Evolutionary conservation across 2,113 vertebrate genomes (phyloP).

Genomic region (Lepisosteus osseus): DNA sequence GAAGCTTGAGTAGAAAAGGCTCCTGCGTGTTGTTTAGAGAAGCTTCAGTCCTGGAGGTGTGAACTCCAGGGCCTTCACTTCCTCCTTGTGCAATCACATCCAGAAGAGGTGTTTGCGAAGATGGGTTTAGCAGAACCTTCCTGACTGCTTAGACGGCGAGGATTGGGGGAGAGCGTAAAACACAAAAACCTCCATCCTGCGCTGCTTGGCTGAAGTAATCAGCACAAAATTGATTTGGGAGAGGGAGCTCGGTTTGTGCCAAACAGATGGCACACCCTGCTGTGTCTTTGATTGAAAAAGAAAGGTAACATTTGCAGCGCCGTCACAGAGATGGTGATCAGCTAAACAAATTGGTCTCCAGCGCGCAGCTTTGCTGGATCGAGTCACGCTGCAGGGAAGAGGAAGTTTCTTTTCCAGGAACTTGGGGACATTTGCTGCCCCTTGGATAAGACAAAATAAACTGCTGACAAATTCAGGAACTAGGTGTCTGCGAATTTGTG

Average conservation of each 20-base stretch:
- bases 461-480: slow-evolving; percentile 45
- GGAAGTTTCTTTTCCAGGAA: slow-evolving; percentile 74
- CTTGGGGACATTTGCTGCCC: slow-evolving; percentile 64
- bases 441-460: slow-evolving; percentile 41
- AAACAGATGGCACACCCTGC: slow-evolving; percentile 93
- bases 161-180: background rate
- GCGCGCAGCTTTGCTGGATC: slow-evolving; percentile 80
- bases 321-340: slow-evolving; percentile 82
- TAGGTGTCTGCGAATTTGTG: slow-evolving; percentile 7
- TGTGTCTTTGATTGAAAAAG: slow-evolving; percentile 91
- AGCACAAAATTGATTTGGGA: slow-evolving; percentile 77
- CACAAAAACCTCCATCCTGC: slow-evolving; percentile 59
- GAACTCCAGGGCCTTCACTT: no score
- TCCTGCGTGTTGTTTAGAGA: background rate
- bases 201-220: slow-evolving; percentile 65
- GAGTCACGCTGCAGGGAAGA: slow-evolving; percentile 66
- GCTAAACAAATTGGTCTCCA: slow-evolving; percentile 88
- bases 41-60: background rate
- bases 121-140: no score
- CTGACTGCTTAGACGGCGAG: no score
- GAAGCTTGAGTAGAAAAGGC: background rate
- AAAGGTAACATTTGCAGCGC: slow-evolving; percentile 91
- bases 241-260: slow-evolving; percentile 69
- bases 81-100: no score
- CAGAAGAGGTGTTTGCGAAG: no score